Evolutionary conservation across 2,797 vertebrate genomes (phyloP), one percentile per base, ranked within the genome.

Genomic region (Morus bassanus): DNA sequence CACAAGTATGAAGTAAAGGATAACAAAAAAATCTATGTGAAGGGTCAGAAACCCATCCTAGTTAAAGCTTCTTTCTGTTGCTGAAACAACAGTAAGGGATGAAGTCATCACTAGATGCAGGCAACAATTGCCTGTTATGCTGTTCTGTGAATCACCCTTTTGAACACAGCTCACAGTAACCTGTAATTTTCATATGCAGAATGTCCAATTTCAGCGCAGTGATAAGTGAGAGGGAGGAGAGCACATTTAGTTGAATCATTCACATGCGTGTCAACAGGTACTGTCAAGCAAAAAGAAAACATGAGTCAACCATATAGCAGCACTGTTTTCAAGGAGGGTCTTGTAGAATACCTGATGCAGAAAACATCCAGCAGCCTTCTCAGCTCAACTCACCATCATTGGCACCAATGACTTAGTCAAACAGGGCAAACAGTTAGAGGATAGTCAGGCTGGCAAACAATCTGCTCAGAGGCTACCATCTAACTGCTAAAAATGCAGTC

Each of bases 51-150:
- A 61, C 16, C 46, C 54, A 73, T 84, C 24, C 72, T 27, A 50
- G 65, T 91, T 61, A 92, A 91, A 96, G 75, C 50, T 73, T 17
- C 86, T 79, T 90, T 95, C 64, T 88, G 46, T 8, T 77, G 57
- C 88, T 70, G 93, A 80, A 95, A 91, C 60, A 95, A 78, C 76
- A 95, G 67, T 73, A 22, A 60, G 67, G 39, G 80, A 91, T 97
- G 96, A 96, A 94, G 75, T 96, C 93, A 96, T 89, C 89, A 35
- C 50, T 81, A 18, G 12, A n/a, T 67, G 87, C 95, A 85, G 89
- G 76, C 91, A 77, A 91, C 90, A 96, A 92, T 82, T 57, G 90
- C 75, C 69, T 75, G 85, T 89, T 95, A 67, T 59, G 57, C 33
- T 86, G 69, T 54, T 88, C 15, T 61, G 75, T 97, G 96, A 96